Evolutionary conservation across 2,113 vertebrate species (phyloP).

Genomic region (Euleptes europaea): DNA sequence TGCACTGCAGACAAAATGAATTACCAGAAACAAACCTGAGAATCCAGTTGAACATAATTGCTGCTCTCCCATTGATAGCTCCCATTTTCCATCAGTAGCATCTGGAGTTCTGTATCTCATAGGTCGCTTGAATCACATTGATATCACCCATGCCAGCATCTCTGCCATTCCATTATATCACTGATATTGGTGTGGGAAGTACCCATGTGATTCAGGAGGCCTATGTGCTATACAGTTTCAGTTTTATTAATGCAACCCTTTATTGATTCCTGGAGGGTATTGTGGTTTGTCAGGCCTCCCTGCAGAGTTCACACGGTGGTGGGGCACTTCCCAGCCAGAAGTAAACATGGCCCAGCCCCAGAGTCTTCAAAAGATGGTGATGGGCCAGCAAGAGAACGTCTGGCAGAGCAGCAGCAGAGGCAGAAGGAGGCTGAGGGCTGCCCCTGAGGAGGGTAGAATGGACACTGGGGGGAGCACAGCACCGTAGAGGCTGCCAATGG

Average conservation of each 20-base stretch:
- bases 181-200: not conserved
- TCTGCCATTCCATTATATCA: not conserved
- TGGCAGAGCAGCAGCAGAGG: no score
- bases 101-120: not conserved
- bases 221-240: not conserved
- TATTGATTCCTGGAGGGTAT: not conserved
- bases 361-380: no score
- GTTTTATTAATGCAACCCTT: not conserved
- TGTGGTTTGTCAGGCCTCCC: no score
- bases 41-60: not conserved
- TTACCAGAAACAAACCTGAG: not conserved
- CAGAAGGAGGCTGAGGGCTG: no score
- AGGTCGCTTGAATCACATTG: not conserved
- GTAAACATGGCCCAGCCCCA: no score
- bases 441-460: no score
- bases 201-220: not conserved
- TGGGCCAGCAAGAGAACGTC: no score
- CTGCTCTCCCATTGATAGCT: not conserved
- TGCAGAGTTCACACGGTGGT: no score
- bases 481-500: no score
- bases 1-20: not conserved
- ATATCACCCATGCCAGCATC: not conserved
- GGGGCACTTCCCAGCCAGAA: no score
- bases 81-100: not conserved
- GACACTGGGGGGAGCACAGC: no score